Evolutionary conservation across 2,888 invertebrate genomes (phyloP).

Genomic region (Drosophila nr. medialis): DNA sequence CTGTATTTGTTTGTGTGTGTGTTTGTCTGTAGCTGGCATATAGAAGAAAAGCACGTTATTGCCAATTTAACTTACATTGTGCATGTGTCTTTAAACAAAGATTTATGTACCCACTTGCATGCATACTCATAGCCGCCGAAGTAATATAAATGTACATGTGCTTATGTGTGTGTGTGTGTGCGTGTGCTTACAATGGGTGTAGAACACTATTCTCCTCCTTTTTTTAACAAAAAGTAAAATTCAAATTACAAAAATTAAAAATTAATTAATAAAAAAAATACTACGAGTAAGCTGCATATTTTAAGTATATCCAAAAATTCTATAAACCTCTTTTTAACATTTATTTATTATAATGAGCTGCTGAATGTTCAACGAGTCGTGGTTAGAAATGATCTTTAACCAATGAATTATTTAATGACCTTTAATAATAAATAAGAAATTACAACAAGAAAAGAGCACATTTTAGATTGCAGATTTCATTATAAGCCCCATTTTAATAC

Average conservation of each 20-base stretch:
- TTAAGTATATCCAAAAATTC: fast-evolving
- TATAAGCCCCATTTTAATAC: too few species aligned
- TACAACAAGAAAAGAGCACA: too few species aligned
- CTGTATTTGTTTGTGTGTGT: constrained; percentile 14
- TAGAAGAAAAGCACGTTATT: constrained; percentile 80
- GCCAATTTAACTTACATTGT: constrained; percentile 79
- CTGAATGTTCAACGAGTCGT: too few species aligned
- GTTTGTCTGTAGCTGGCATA: constrained; percentile 62
- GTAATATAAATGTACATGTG: constrained; percentile 16
- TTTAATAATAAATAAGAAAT: background rate
- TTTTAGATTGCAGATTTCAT: background rate
- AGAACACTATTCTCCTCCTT: background rate
- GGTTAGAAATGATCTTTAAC: background rate
- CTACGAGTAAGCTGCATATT: background rate
- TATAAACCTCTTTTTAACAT: too few species aligned
- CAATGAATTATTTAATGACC: background rate
- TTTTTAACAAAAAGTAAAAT: background rate
- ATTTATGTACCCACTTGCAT: constrained; percentile 80
- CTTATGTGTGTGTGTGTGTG: background rate
- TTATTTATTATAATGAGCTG: too few species aligned
- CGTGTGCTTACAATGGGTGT: background rate
- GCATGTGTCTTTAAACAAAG: constrained; percentile 79
- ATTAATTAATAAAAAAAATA: background rate
- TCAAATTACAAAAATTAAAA: background rate
- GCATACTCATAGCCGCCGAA: constrained; percentile 58